phyloP scores from a whole-genome alignment of 1,140 invertebrate genomes.

The Temnothorax nylanderi region DNA sequence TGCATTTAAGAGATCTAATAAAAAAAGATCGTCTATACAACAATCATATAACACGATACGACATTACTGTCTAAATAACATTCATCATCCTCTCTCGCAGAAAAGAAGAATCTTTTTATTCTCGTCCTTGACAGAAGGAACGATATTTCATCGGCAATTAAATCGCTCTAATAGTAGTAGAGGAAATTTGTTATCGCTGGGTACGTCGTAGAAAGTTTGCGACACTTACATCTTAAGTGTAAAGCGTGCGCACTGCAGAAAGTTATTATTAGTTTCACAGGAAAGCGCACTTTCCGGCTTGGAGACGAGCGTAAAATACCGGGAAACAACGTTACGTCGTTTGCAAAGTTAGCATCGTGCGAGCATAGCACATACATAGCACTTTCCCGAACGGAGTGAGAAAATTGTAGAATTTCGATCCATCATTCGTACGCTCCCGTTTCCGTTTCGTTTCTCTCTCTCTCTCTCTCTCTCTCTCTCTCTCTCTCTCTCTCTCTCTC shows the following conservation, averaged over 20 bases:
- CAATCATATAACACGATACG: not conserved
- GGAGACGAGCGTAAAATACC: constrained; percentile 62
- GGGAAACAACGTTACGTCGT: constrained; percentile 64
- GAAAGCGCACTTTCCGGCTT: constrained; percentile 24
- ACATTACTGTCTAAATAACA: not conserved
- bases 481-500: no score
- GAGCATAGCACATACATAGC: constrained; percentile 45
- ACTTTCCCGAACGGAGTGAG: constrained; percentile 14
- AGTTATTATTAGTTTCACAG: constrained; percentile 61
- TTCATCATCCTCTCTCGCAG: constrained; percentile 7
- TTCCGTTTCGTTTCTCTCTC: not conserved
- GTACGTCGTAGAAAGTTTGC: constrained; percentile 39
- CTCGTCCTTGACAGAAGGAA: constrained; percentile 7
- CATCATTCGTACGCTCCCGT: constrained; percentile 49
- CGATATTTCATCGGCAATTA: constrained; percentile 56
- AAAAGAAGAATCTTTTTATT: constrained; percentile 20
- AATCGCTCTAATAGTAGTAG: constrained; percentile 49
- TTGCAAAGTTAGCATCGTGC: constrained; percentile 59
- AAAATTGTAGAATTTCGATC: constrained; percentile 65
- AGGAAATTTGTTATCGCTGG: constrained; percentile 53
- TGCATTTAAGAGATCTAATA: not conserved
- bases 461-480: no score
- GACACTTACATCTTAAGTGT: constrained; percentile 59
- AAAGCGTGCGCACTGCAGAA: constrained; percentile 50
- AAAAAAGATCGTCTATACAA: not conserved